phyloP scores from a whole-genome alignment of 2,113 vertebrate genomes.

The Tachycineta bicolor region DNA sequence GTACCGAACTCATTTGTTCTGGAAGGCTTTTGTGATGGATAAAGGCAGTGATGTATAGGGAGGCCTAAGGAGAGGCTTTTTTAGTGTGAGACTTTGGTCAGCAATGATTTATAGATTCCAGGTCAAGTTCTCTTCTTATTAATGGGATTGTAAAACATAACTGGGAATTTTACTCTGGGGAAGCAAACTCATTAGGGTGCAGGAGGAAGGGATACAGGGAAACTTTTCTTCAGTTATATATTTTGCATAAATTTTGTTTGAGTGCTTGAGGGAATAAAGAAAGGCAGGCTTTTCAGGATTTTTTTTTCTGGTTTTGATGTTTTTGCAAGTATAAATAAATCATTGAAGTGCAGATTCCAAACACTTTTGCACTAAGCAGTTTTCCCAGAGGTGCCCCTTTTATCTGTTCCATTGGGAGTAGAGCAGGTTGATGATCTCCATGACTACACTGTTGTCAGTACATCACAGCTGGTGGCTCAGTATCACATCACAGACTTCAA shows the following conservation, averaged over 20 bases:
- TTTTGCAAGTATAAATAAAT: constrained; percentile 35
- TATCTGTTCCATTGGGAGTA: not conserved
- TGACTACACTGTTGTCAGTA: constrained; percentile 39
- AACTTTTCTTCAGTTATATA: not conserved
- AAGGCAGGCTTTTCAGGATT: not conserved
- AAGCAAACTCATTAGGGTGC: not conserved
- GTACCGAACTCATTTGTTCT: not conserved
- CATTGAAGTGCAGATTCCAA: constrained; percentile 33
- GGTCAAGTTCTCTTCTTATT: not conserved
- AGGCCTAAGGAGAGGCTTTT: not conserved
- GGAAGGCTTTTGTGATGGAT: not conserved
- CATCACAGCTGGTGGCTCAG: constrained; percentile 39
- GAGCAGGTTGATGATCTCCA: constrained; percentile 52
- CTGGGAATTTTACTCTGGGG: not conserved
- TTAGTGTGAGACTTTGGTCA: not conserved
- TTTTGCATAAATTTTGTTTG: constrained; percentile 20
- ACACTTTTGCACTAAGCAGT: not conserved
- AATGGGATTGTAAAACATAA: not conserved
- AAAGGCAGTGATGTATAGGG: not conserved
- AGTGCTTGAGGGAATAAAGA: not conserved
- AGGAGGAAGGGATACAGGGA: not conserved
- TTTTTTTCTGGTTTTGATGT: not conserved
- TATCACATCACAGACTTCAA: constrained; percentile 26
- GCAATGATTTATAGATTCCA: constrained; percentile 12
- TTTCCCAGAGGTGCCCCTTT: constrained; percentile 45